phyloP scores from a whole-genome alignment of 2,888 invertebrate species.

The Mayetiola destructor region DNA sequence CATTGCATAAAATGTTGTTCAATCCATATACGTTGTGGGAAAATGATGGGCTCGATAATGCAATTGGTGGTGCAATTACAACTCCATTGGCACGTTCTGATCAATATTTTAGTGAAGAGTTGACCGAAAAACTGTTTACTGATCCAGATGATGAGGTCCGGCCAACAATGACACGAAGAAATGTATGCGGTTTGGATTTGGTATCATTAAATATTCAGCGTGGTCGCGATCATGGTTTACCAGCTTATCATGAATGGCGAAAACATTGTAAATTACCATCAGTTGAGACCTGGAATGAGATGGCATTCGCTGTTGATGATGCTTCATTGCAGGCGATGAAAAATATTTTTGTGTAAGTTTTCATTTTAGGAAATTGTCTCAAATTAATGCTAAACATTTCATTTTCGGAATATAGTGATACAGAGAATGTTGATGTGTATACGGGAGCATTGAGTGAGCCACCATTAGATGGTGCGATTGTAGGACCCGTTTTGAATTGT shows the following conservation, averaged over 20 bases:
- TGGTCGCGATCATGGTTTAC: slow-evolving; percentile 76
- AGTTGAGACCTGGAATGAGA: slow-evolving; percentile 47
- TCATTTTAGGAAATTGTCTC: neutral
- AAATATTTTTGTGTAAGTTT: slow-evolving; percentile 46
- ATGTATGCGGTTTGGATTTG: slow-evolving; percentile 58
- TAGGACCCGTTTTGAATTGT: slow-evolving; percentile 76
- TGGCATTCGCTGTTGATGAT: slow-evolving; percentile 48
- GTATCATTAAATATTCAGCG: slow-evolving; percentile 80
- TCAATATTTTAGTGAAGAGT: slow-evolving; percentile 31
- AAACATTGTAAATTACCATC: slow-evolving; percentile 54
- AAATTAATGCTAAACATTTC: neutral
- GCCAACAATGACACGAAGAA: slow-evolving; percentile 18
- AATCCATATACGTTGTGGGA: slow-evolving; percentile 60
- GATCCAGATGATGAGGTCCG: slow-evolving; percentile 20
- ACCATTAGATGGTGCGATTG: slow-evolving; percentile 51
- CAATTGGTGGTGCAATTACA: slow-evolving; percentile 50
- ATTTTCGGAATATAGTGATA: slow-evolving; percentile 38
- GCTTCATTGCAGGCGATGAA: slow-evolving; percentile 47
- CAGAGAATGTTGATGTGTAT: slow-evolving; percentile 79
- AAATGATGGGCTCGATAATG: slow-evolving; percentile 44
- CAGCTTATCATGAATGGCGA: slow-evolving; percentile 62
- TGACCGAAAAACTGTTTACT: slow-evolving; percentile 33
- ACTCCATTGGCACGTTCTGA: slow-evolving; percentile 42
- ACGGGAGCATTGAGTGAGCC: slow-evolving; percentile 74
- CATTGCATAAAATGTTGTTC: slow-evolving; percentile 65